These are phyloP conservation scores for Erpetoichthys calabaricus DNA, from an alignment of 2,797 vertebrate species.

Conservation along the genomic window DNA sequence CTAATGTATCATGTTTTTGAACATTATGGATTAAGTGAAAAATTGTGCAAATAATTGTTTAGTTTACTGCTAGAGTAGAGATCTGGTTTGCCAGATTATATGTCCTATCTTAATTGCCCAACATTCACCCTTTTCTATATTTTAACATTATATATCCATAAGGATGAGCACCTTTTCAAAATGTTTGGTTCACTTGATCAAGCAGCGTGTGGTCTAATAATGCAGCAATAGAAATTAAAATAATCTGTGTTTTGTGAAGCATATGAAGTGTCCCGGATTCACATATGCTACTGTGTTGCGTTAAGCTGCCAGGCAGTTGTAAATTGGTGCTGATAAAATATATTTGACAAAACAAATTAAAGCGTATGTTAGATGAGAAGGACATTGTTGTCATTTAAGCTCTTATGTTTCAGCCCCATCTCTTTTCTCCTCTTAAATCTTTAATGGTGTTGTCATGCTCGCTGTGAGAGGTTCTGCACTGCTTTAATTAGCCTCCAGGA, in stretches of 20 bases:
- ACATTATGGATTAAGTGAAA: too few relatives aligned
- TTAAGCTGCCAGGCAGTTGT: slow-evolving; percentile 27
- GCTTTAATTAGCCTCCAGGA: slow-evolving; percentile 53
- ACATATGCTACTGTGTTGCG: not conserved
- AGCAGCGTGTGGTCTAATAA: not conserved
- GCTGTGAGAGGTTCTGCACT: slow-evolving; percentile 43
- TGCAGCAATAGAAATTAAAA: not conserved
- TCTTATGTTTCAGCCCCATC: slow-evolving; percentile 29
- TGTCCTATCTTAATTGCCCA: too few relatives aligned
- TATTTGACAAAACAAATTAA: slow-evolving; percentile 62
- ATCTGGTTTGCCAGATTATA: too few relatives aligned
- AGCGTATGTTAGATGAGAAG: slow-evolving; percentile 66
- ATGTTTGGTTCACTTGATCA: too few relatives aligned
- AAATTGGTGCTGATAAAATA: slow-evolving; percentile 42
- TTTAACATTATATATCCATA: too few relatives aligned
- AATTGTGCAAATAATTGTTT: too few relatives aligned
- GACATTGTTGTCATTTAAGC: slow-evolving; percentile 50
- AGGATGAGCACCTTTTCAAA: too few relatives aligned
- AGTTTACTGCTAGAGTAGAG: too few relatives aligned
- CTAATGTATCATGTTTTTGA: too few relatives aligned
- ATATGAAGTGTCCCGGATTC: not conserved
- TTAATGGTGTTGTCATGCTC: slow-evolving; percentile 64
- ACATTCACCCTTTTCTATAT: too few relatives aligned
- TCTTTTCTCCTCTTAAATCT: slow-evolving; percentile 44
- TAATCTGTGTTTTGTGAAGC: not conserved